Evolutionary conservation across 1,140 invertebrate species (phyloP).

Genomic region (Wiebesia pumilae): DNA sequence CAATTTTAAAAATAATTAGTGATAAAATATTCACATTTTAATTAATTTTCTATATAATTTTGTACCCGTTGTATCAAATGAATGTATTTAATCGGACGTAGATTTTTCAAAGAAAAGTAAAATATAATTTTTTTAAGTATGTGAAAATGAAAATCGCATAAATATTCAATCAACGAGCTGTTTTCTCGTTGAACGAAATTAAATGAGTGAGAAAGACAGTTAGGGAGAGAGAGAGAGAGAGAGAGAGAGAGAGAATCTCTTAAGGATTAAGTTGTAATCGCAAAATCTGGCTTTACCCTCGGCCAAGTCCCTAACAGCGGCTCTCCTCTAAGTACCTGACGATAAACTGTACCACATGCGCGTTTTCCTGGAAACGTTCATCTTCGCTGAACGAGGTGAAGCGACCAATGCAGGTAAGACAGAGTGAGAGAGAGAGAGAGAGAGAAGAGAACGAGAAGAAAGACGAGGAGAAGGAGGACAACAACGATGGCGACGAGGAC

Average conservation of each 20-base stretch:
- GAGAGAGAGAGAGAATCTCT: constrained; percentile 26
- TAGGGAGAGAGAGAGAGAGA: constrained; percentile 26
- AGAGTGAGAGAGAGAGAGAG: neutral
- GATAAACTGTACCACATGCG: constrained; percentile 54
- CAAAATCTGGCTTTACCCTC: constrained; percentile 52
- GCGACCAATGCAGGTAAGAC: neutral
- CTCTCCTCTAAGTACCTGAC: constrained; percentile 46
- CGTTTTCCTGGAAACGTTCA: constrained; percentile 54
- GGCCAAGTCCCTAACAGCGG: constrained; percentile 36
- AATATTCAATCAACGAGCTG: constrained; percentile 52
- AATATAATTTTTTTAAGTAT: neutral
- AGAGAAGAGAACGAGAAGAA: neutral
- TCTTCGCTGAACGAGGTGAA: constrained; percentile 48
- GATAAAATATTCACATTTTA: too few relatives aligned
- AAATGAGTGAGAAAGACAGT: neutral
- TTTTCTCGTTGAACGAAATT: neutral
- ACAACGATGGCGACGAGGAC: constrained; percentile 23
- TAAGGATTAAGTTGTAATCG: constrained; percentile 54
- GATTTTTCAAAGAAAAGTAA: neutral
- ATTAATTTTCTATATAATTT: too few relatives aligned
- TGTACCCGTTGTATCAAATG: neutral
- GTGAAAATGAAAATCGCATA: constrained; percentile 32
- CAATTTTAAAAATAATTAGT: too few relatives aligned
- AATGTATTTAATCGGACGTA: neutral
- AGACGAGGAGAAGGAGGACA: neutral